Base-by-base conservation (phyloP, 2,113 vertebrate species). In the Apodemus speciosus region DNA sequence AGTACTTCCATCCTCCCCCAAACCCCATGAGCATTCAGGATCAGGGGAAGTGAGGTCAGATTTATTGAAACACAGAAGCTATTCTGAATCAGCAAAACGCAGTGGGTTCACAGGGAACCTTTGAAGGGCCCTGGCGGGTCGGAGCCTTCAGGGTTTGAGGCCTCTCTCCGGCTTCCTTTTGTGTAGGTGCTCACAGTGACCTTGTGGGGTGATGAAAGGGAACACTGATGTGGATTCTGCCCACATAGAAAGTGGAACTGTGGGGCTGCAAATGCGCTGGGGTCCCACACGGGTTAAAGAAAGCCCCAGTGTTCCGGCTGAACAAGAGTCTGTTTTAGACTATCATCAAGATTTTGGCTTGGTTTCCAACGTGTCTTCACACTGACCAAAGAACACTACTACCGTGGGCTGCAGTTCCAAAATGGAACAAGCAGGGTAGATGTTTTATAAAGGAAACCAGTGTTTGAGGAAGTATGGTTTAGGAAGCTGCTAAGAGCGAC, bases 1-100 rank as follows among this genome's bases (percentile, higher is more conserved):
- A 60, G 68, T 81, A 75, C 43, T 93, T 94, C 27, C n/a, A 51
- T 30, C 0, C 3, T 35, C 64, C 11, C 0, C 32, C 23, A 10
- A 38, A n/a, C 25, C 73, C 64, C 64, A 13, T 35, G 83, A 93
- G 46, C 49, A 69, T 94, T 95, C 81, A 81, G 53, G 51, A n/a
- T 72, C 32, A 66, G 38, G 86, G 89, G 73, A 93, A 92, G 71
- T 89, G 56, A 93, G 92, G 60, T 96, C 86, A 94, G 71, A 56
- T 85, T 88, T 86, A 18, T 66, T 49, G 68, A 92, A 81, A 87
- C 85, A 76, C 73, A 38, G 49, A 73, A 66, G 75, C 79, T 93
- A 27, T 83, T 96, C 53, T 91, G 93, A 88, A 62, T 90, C 68
- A 77, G 2, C 81, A 92, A 30, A 83, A 83, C 58, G 32, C 53